Conservation (phyloP, 2,888 invertebrate species). For the Sussaba pulchella region DNA sequence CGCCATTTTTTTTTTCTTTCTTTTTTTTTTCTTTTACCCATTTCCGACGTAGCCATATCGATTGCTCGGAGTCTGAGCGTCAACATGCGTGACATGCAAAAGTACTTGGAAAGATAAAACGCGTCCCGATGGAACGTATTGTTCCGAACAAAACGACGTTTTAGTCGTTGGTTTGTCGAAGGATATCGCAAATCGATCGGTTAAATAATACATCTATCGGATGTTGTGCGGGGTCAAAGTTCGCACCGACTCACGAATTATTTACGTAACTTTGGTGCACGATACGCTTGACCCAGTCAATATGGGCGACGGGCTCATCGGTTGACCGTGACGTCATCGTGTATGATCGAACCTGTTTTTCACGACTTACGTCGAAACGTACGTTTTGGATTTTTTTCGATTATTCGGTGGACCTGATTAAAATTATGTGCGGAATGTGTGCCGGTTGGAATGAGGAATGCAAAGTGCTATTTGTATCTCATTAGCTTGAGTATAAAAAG, state of each 20-base stretch:
- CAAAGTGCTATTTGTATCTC: not conserved
- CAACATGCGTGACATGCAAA: conserved; percentile 24
- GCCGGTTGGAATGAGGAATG: no score
- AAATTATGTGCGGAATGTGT: no score
- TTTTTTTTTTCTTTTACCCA: not conserved
- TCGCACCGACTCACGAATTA: not conserved
- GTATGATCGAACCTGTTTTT: not conserved
- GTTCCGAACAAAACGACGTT: not conserved
- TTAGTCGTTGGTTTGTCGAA: no score
- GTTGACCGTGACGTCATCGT: not conserved
- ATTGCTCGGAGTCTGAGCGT: conserved; percentile 17
- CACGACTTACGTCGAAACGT: not conserved
- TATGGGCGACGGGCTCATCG: conserved; percentile 21
- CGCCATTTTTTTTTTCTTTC: not conserved
- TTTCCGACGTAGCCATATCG: conserved; percentile 22
- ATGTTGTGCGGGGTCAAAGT: not conserved
- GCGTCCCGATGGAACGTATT: not conserved
- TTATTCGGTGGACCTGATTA: no score
- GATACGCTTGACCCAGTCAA: conserved; percentile 5
- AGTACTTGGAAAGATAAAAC: not conserved
- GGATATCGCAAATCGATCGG: not conserved
- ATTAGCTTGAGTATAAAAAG: not conserved
- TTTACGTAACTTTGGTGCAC: conserved; percentile 10
- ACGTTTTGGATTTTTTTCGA: not conserved
- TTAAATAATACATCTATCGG: not conserved